phyloP scores from a whole-genome alignment of 2,888 invertebrate species.

The Drosophila helvetica region DNA sequence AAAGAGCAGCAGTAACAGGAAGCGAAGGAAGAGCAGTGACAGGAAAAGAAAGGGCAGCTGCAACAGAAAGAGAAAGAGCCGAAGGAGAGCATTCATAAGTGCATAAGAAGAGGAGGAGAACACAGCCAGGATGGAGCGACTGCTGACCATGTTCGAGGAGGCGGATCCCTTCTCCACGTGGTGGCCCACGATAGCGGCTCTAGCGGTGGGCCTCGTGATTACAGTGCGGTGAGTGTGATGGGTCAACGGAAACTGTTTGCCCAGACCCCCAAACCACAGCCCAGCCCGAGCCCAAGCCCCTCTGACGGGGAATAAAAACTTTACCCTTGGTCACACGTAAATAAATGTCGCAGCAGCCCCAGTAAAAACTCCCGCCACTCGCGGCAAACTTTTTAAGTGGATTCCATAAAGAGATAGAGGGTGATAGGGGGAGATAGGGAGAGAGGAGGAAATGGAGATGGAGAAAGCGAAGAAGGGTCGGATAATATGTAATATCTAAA shows the following conservation, averaged over 20 bases:
- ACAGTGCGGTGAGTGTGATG: conserved; percentile 84
- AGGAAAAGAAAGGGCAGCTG: conserved; percentile 29
- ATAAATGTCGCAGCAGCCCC: conserved; percentile 66
- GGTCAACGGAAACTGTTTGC: conserved; percentile 49
- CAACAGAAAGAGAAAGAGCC: conserved; percentile 22
- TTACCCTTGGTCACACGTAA: conserved; percentile 56
- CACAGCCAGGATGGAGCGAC: conserved; percentile 74
- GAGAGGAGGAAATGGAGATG: neutral
- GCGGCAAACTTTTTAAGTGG: conserved; percentile 74
- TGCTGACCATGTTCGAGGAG: conserved; percentile 81
- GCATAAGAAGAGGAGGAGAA: conserved; percentile 1
- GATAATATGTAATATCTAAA: conserved; percentile 74
- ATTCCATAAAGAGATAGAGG: conserved; percentile 56
- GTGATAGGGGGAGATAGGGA: neutral
- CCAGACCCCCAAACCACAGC: conserved; percentile 14
- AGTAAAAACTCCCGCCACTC: conserved; percentile 55
- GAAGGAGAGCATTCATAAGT: conserved; percentile 24
- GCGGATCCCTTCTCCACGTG: conserved; percentile 84
- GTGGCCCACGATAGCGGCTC: conserved; percentile 86
- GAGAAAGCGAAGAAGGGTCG: conserved; percentile 27
- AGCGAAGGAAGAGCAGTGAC: neutral
- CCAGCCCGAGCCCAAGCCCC: neutral
- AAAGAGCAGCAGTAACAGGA: conserved; percentile 10
- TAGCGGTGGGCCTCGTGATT: conserved; percentile 84
- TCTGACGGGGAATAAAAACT: conserved; percentile 51